Evolutionary conservation across 2,888 invertebrate species (phyloP).

Genomic region (Bellardia pandia): DNA sequence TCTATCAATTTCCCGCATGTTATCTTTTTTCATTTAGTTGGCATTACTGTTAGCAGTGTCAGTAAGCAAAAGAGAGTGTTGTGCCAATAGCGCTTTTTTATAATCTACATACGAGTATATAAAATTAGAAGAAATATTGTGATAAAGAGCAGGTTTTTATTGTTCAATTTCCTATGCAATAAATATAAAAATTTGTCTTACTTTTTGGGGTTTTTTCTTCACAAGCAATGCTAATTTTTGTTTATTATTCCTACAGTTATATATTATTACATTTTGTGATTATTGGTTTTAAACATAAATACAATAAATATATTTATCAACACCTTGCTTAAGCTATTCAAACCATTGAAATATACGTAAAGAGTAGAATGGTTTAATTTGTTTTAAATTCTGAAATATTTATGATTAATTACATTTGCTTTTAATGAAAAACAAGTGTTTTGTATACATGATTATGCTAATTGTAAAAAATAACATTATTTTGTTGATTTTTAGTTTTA

Average conservation of each 20-base stretch:
- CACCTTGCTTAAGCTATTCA: neutral
- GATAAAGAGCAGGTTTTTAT: neutral
- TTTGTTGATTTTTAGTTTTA: neutral
- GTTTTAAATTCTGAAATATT: neutral
- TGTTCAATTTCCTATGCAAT: neutral
- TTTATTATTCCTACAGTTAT: too few relatives aligned
- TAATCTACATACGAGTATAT: neutral
- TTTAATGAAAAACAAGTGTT: neutral
- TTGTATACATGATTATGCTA: neutral
- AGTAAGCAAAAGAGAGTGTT: neutral
- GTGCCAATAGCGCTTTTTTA: neutral
- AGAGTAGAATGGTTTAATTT: neutral
- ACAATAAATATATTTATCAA: neutral
- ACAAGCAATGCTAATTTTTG: too few relatives aligned
- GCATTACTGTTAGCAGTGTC: neutral
- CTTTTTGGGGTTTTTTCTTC: neutral
- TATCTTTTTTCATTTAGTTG: neutral
- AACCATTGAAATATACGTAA: neutral
- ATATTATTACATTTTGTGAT: neutral
- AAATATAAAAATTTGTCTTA: neutral
- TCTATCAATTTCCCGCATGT: too few relatives aligned
- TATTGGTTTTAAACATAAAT: neutral
- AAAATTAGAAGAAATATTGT: neutral
- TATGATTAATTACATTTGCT: neutral
- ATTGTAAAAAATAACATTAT: neutral